Conservation (phyloP, 2,797 vertebrate genomes). For the Xenentodon cancila region DNA sequence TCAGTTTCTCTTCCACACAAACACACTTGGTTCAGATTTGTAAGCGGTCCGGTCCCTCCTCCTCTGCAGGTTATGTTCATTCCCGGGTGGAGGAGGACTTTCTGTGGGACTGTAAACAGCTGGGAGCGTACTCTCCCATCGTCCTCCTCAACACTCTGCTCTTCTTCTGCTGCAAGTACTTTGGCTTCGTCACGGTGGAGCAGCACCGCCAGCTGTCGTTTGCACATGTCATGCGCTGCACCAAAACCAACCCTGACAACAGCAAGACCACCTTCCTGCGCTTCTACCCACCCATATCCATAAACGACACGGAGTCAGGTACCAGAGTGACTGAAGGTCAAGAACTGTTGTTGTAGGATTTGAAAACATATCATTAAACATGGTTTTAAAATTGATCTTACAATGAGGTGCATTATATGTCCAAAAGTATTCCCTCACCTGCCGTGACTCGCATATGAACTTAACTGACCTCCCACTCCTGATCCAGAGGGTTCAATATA, state of each 20-base stretch:
- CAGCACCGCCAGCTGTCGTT: slow-evolving; percentile 97
- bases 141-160: slow-evolving; percentile 97
- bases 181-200: slow-evolving; percentile 90
- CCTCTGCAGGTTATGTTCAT: slow-evolving; percentile 88
- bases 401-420: too few species aligned
- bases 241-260: slow-evolving; percentile 87
- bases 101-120: slow-evolving; percentile 97
- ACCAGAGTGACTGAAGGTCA: not conserved
- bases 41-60: fast-evolving
- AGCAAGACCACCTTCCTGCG: slow-evolving; percentile 93
- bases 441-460: too few species aligned
- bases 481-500: too few species aligned
- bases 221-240: slow-evolving; percentile 94
- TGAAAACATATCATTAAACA: not conserved
- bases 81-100: slow-evolving; percentile 97
- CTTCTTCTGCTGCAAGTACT: slow-evolving; percentile 98
- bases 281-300: slow-evolving; percentile 91
- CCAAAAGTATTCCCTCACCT: too few species aligned
- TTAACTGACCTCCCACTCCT: too few species aligned
- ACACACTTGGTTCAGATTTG: not conserved
- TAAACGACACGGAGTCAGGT: slow-evolving; percentile 76
- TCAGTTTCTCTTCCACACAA: not conserved
- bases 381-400: too few species aligned
- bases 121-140: slow-evolving; percentile 96
- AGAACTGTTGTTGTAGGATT: not conserved